phyloP scores from a whole-genome alignment of 1,140 invertebrate genomes.

The Lasioglossum albipes region DNA sequence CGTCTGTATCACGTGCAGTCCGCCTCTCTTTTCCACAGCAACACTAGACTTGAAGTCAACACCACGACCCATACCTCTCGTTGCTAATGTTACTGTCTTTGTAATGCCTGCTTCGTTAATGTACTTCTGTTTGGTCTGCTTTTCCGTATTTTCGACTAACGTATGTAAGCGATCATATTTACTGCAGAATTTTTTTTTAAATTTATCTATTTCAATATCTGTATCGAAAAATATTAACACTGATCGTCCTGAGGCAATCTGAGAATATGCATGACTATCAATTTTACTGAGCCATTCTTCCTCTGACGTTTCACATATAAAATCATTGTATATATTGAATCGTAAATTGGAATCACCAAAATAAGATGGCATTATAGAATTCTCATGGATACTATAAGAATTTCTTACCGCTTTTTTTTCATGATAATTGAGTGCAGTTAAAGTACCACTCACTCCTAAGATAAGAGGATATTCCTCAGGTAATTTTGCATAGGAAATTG shows the following conservation, averaged over 20 bases:
- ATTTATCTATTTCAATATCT: constrained; percentile 10
- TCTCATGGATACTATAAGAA: constrained; percentile 3
- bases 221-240: constrained; percentile 19
- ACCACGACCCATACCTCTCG: constrained; percentile 23
- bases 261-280: constrained; percentile 3
- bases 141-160: constrained; percentile 5
- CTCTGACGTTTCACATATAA: constrained; percentile 2
- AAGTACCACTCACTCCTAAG: constrained; percentile 18
- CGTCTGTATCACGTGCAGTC: constrained; percentile 20
- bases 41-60: constrained; percentile 17
- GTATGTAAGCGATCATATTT: constrained; percentile 15
- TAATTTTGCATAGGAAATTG: constrained; percentile 14
- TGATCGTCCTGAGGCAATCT: constrained; percentile 2
- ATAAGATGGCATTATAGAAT: constrained; percentile 16
- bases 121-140: neutral
- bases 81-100: constrained; percentile 15
- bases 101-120: constrained; percentile 20
- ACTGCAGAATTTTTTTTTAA: constrained; percentile 2
- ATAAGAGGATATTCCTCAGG: constrained; percentile 16
- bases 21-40: constrained; percentile 15
- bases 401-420: constrained; percentile 7
- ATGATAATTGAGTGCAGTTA: constrained; percentile 2
- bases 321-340: neutral
- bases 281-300: constrained; percentile 9
- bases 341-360: constrained; percentile 11